Base-by-base conservation (phyloP, 2,888 invertebrate species). In the Parapristionchus giblindavisi region DNA sequence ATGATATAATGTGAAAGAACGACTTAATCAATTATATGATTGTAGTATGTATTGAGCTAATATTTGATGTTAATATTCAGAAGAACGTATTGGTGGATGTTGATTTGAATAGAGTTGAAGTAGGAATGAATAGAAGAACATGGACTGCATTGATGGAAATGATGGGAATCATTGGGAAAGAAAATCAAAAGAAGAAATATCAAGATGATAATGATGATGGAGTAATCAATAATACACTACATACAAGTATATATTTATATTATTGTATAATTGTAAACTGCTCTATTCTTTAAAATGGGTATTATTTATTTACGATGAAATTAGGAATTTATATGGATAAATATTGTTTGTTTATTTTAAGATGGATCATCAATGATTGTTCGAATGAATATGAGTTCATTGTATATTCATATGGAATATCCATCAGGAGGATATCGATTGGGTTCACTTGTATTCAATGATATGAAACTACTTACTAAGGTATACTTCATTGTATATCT, bases 71-170 rank as follows among this genome's bases (percentile, higher is more conserved):
- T 56, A 8, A 17, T 48, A 75, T 84, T 34, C 77, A 85, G 85
- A 75, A 70, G 51, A 83, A 83, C 58, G 79, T 81, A 70, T 76
- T 74, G 8, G 71, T 85, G 68, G 81, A 81, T 48, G 75, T 83
- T 21, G 79, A 79, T 34, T 78, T 81, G 80, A 77, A 80, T 54
- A 81, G 83, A 29, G 77, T 86, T 65, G 85, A 96, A 89, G 90
- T 96, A 79, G 93, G 94, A 40, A 92, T 97, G 80, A 96, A 94
- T 88, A 93, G 95, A 34, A 94, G 96, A 88, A 94, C 96, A 70
- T 97, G 96, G 97, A 94, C 95, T 84, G 93, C 96, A 43, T 92
- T 98, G 58, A 91, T 98, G 71, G 96, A 98, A 89, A 96, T 98
- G 89, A 94, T 97, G 86, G 94, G 94, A 38, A 81, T 90, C 34